phyloP scores from a whole-genome alignment of 2,113 vertebrate species.

The Neopipo cinnamomea region DNA sequence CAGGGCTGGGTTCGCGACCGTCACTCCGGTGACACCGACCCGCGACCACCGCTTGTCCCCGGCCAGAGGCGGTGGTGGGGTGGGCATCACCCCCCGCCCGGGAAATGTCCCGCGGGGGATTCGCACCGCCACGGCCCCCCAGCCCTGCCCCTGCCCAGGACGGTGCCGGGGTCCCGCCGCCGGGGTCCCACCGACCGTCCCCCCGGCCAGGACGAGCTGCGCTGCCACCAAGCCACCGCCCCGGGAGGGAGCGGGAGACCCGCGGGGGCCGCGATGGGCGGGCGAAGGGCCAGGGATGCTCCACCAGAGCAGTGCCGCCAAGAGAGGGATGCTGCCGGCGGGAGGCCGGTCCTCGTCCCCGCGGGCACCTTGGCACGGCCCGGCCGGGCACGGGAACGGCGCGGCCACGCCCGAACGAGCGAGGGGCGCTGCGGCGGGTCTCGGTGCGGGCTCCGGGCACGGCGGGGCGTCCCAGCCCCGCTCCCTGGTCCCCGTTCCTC shows the following conservation, averaged over 20 bases:
- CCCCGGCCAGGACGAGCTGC: not conserved
- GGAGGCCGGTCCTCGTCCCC: not conserved
- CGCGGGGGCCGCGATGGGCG: too few relatives aligned
- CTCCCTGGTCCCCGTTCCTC: not conserved
- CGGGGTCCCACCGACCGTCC: too few relatives aligned
- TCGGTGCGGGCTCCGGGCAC: not conserved
- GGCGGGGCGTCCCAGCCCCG: not conserved
- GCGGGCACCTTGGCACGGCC: not conserved
- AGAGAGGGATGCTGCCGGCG: not conserved
- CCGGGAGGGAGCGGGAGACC: not conserved
- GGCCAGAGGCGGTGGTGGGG: not conserved
- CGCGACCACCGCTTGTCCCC: not conserved
- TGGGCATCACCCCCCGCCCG: not conserved
- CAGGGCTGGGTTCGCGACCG: not conserved
- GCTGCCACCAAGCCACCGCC: not conserved
- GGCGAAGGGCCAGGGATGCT: not conserved
- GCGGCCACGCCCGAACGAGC: not conserved
- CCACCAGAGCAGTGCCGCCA: not conserved
- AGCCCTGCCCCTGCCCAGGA: not conserved
- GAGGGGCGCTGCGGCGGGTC: not conserved
- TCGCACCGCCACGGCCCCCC: rapidly evolving
- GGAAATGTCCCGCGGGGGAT: not conserved
- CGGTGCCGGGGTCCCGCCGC: too few relatives aligned
- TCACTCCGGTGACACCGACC: not conserved
- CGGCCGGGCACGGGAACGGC: not conserved